A percentile compares a stretch with the other conserved stretches of the same genome.
phyloP scores from a whole-genome alignment of 2,888 invertebrate species.

The Lysandra bellargus region DNA sequence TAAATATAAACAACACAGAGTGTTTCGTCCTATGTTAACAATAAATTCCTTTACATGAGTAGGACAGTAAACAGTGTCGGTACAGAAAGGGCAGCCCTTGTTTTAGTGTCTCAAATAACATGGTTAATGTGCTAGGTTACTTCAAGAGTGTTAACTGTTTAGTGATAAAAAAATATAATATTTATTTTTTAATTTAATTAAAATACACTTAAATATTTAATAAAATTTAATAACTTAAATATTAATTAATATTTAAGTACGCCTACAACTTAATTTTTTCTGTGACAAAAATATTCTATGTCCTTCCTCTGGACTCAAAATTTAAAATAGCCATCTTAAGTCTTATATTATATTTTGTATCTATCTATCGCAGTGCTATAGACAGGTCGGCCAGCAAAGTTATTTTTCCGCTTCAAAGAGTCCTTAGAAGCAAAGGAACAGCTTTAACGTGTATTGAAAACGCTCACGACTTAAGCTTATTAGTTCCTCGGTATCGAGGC shows the following conservation, averaged over 20 bases:
- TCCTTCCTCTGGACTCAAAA: too few species aligned
- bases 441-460: conserved; percentile 1
- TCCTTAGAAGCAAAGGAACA: neutral
- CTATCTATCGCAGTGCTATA: neutral
- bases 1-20: neutral
- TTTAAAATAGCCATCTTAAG: too few species aligned
- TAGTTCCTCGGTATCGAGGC: neutral
- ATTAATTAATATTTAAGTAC: too few species aligned
- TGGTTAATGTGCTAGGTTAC: neutral
- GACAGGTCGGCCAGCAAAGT: neutral
- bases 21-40: neutral
- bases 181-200: too few species aligned
- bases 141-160: too few species aligned
- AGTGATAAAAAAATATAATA: too few species aligned
- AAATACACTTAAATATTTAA: too few species aligned
- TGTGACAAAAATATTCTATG: too few species aligned
- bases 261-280: too few species aligned
- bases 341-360: neutral
- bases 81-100: neutral
- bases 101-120: neutral
- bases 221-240: too few species aligned
- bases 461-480: neutral
- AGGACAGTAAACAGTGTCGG: neutral
- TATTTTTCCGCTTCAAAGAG: neutral
- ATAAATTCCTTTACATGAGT: neutral